These are phyloP conservation scores for Micropoecilia bifurca DNA, from an alignment of 2,797 vertebrate species.

Conservation along the genomic window DNA sequence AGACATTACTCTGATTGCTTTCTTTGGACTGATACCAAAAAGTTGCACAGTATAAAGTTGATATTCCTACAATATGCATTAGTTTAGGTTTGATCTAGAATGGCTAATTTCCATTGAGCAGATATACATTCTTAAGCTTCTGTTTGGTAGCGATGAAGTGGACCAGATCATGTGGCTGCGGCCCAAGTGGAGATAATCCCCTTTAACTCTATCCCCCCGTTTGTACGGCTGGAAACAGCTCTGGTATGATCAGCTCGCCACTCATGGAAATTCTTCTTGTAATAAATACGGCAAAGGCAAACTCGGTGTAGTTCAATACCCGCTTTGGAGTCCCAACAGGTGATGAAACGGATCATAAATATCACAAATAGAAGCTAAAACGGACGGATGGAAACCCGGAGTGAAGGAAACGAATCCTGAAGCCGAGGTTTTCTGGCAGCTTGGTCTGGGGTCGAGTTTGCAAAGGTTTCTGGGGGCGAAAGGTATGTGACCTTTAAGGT, in stretches of 20 bases:
- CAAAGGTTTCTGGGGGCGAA: not conserved
- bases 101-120: not conserved
- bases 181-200: constrained; percentile 55
- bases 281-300: constrained; percentile 34
- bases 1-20: constrained; percentile 66
- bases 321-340: constrained; percentile 21
- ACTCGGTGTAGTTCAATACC: constrained; percentile 40
- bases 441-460: not conserved
- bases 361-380: constrained; percentile 26
- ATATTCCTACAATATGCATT: not conserved
- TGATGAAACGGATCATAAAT: constrained; percentile 36
- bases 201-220: constrained; percentile 46
- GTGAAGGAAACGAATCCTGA: constrained; percentile 6
- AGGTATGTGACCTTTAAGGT: not conserved
- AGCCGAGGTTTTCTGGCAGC: not conserved
- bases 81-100: not conserved
- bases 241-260: constrained; percentile 58
- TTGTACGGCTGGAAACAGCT: constrained; percentile 53
- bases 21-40: constrained; percentile 54
- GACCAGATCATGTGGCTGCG: constrained; percentile 42
- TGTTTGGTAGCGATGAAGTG: constrained; percentile 27
- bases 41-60: not conserved
- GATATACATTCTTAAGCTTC: constrained; percentile 11
- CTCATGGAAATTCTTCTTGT: constrained; percentile 50
- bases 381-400: constrained; percentile 4